A percentile compares a stretch with the other conserved stretches of the same genome.
Conservation (phyloP, 2,113 vertebrate genomes). For the Lamprologus tigripictilis region DNA sequence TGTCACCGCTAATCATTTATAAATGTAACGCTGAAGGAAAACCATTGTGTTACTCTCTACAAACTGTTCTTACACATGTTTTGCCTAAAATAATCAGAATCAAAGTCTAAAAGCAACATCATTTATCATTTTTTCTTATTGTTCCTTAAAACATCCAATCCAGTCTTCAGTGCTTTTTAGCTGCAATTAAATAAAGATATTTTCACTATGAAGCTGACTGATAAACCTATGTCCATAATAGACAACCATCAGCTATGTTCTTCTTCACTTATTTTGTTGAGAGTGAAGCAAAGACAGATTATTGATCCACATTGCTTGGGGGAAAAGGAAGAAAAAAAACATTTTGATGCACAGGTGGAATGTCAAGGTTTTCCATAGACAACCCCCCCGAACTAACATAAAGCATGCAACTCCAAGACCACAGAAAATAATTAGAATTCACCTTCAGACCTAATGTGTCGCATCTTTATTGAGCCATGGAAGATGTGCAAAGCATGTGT, state of each 20-base stretch:
- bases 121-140: background rate
- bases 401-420: background rate
- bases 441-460: background rate
- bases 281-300: background rate
- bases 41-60: slow-evolving; percentile 2
- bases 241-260: background rate
- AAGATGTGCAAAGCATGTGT: background rate
- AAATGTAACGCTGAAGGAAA: slow-evolving; percentile 27
- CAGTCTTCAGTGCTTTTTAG: background rate
- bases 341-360: background rate
- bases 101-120: background rate
- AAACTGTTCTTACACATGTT: background rate
- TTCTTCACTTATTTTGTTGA: background rate
- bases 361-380: background rate
- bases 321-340: background rate
- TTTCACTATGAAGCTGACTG: background rate
- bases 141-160: background rate
- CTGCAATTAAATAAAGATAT: background rate
- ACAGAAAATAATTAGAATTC: background rate
- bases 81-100: background rate
- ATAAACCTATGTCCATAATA: background rate
- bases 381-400: background rate
- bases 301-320: background rate
- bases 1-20: slow-evolving; percentile 28
- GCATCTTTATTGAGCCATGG: background rate